Conservation (phyloP, 1,140 invertebrate species). For the Cydia strobilella region DNA sequence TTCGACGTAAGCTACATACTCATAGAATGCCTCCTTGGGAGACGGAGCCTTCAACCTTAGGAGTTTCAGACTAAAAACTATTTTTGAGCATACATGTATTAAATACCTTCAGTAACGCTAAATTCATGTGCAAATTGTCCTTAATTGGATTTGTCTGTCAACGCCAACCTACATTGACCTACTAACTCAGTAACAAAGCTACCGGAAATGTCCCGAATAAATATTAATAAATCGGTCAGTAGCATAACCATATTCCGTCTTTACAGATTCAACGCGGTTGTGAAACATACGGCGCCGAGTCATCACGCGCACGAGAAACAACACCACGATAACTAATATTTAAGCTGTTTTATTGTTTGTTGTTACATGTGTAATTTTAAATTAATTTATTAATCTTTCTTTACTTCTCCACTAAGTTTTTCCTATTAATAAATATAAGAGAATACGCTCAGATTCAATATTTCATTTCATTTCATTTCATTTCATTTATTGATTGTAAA, state of each 20-base stretch:
- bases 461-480: too few relatives aligned
- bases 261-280: constrained; percentile 72
- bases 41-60: too few relatives aligned
- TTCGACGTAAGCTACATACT: too few relatives aligned
- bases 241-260: neutral
- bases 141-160: neutral
- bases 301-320: constrained; percentile 67
- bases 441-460: neutral
- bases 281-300: constrained; percentile 67
- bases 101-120: too few relatives aligned
- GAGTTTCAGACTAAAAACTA: too few relatives aligned
- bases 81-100: too few relatives aligned
- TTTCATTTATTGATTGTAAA: too few relatives aligned
- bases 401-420: neutral
- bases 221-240: constrained; percentile 8
- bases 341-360: constrained; percentile 40
- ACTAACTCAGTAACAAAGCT: neutral
- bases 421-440: constrained; percentile 3
- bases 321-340: constrained; percentile 65
- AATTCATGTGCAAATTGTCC: too few relatives aligned
- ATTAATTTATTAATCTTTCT: constrained; percentile 3
- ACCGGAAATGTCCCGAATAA: neutral
- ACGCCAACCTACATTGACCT: neutral
- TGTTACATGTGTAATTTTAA: constrained; percentile 48
- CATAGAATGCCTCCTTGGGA: too few relatives aligned